These are phyloP conservation scores for Phalera bucephala DNA, from an alignment of 2,888 invertebrate species.

Conservation along the genomic window DNA sequence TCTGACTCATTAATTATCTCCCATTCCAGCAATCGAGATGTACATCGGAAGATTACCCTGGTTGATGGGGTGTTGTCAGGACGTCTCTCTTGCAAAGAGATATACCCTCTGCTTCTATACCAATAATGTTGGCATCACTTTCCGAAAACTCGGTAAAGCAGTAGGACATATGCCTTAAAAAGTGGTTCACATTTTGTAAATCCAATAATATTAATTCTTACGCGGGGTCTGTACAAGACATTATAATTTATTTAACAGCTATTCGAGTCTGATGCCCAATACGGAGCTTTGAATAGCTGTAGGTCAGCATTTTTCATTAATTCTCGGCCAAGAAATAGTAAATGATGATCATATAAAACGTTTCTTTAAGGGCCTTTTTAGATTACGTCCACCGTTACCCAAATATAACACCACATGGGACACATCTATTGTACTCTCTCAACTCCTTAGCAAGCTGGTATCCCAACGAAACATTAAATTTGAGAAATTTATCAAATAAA, in stretches of 20 bases:
- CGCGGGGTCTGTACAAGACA: slow-evolving; percentile 1
- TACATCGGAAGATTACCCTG: slow-evolving; percentile 16
- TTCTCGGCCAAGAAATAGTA: not conserved
- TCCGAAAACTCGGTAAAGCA: slow-evolving; percentile 14
- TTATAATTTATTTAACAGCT: slow-evolving; percentile 7
- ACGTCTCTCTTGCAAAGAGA: slow-evolving; percentile 4
- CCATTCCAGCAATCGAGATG: slow-evolving; percentile 5
- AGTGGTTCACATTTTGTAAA: slow-evolving; percentile 10
- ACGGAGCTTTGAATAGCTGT: slow-evolving; percentile 8
- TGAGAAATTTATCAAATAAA: too few relatives aligned
- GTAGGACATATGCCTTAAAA: slow-evolving; percentile 7
- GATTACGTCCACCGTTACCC: slow-evolving; percentile 8
- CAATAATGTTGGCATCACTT: slow-evolving; percentile 16
- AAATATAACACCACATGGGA: slow-evolving; percentile 13
- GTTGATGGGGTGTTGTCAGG: slow-evolving; percentile 19
- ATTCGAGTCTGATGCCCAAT: slow-evolving; percentile 7
- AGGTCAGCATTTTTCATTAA: not conserved
- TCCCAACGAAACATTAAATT: too few relatives aligned
- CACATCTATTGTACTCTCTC: too few relatives aligned
- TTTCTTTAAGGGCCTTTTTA: slow-evolving; percentile 11
- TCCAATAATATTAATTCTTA: slow-evolving; percentile 2
- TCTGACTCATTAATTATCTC: not conserved
- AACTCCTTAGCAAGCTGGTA: too few relatives aligned
- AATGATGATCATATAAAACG: not conserved
- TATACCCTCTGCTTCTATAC: slow-evolving; percentile 3